These are phyloP conservation scores for Ammospiza nelsoni DNA, from an alignment of 2,113 vertebrate genomes.

Conservation along the genomic window DNA sequence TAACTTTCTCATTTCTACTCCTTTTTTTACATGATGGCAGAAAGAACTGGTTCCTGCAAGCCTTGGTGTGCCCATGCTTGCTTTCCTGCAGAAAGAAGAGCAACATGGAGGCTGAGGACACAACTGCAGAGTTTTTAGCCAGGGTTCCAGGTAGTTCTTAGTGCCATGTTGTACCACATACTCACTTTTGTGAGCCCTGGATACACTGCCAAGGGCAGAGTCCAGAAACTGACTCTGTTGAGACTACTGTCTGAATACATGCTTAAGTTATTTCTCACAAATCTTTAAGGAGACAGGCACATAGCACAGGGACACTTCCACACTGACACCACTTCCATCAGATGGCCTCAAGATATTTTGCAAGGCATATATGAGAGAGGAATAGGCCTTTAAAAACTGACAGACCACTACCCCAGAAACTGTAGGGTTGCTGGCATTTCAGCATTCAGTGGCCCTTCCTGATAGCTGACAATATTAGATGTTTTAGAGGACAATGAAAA, in stretches of 20 bases:
- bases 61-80: not conserved
- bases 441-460: not conserved
- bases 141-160: not conserved
- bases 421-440: not conserved
- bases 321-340: not conserved
- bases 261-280: not conserved
- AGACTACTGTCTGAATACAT: not conserved
- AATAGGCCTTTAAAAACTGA: not conserved
- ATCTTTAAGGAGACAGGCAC: not conserved
- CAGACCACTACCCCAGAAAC: not conserved
- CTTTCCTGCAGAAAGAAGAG: not conserved
- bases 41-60: not conserved
- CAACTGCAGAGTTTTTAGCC: not conserved
- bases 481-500: not conserved
- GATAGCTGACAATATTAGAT: not conserved
- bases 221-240: not conserved
- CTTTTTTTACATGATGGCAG: not conserved
- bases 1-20: not conserved
- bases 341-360: not conserved
- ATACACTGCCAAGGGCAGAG: not conserved
- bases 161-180: not conserved
- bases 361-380: not conserved
- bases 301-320: not conserved
- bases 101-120: not conserved
- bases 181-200: not conserved